Percentiles rank a stretch among this genome's conserved stretches.
phyloP scores from a whole-genome alignment of 2,797 vertebrate genomes.

The Salarias fasciatus region DNA sequence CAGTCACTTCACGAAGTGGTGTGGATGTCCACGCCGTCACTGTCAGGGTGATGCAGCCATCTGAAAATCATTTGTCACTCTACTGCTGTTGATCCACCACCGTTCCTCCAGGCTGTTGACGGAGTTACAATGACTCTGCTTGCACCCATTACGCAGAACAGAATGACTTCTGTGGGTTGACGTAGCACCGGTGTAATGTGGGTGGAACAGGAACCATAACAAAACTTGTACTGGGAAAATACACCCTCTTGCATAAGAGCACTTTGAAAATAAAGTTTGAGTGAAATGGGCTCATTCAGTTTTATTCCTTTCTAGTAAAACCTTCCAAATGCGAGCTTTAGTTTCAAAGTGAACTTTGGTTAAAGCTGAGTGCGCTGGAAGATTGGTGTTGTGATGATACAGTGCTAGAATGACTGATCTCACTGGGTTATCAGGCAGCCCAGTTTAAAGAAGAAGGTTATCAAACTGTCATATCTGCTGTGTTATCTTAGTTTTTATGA shows the following conservation, averaged over 20 bases:
- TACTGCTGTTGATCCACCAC: constrained; percentile 17
- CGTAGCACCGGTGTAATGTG: constrained; percentile 31
- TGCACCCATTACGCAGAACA: constrained; percentile 53
- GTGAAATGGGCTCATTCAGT: not conserved
- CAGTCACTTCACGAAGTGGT: constrained; percentile 27
- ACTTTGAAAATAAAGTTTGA: constrained; percentile 11
- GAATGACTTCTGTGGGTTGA: constrained; percentile 38
- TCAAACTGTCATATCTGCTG: constrained; percentile 37
- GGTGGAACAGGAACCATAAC: constrained; percentile 40
- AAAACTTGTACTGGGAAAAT: constrained; percentile 16
- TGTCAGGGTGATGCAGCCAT: not conserved
- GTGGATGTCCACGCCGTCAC: constrained; percentile 17
- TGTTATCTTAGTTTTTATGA: constrained; percentile 64
- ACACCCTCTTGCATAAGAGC: constrained; percentile 42
- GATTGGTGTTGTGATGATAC: constrained; percentile 16
- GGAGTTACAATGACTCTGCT: not conserved
- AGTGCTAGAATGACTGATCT: constrained; percentile 41
- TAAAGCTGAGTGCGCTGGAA: not conserved
- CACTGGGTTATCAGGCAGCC: constrained; percentile 28
- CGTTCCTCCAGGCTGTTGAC: constrained; percentile 30
- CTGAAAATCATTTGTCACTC: constrained; percentile 33
- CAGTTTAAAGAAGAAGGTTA: too few relatives aligned
- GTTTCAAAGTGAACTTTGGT: constrained; percentile 26
- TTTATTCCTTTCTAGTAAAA: not conserved
- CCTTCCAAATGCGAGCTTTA: not conserved